phyloP scores from a whole-genome alignment of 1,140 invertebrate species.

The Latrodectus geometricus region DNA sequence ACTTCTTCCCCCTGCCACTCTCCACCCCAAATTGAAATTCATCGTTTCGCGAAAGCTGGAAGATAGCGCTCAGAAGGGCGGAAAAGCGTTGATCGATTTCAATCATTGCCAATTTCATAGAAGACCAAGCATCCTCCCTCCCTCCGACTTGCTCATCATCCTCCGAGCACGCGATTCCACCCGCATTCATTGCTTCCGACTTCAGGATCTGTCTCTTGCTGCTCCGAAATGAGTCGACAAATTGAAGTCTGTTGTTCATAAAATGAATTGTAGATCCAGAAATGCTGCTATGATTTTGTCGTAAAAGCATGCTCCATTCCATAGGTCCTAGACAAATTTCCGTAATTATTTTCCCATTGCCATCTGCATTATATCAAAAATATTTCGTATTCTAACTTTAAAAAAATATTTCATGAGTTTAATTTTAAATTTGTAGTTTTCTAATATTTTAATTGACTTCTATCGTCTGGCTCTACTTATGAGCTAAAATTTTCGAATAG shows the following conservation, averaged over 20 bases:
- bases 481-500: too few species aligned
- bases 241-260: background rate
- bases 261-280: background rate
- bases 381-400: too few species aligned
- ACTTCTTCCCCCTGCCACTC: conserved; percentile 13
- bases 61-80: background rate
- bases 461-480: too few species aligned
- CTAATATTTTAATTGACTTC: too few species aligned
- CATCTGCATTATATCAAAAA: too few species aligned
- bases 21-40: conserved; percentile 53
- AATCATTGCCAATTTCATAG: conserved; percentile 59
- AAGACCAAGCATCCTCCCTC: background rate
- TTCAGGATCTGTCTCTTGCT: too few species aligned
- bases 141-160: background rate
- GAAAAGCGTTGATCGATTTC: conserved; percentile 48
- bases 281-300: background rate
- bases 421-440: too few species aligned
- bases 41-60: conserved; percentile 25
- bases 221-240: background rate
- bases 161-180: background rate
- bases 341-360: too few species aligned
- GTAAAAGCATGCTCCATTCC: too few species aligned
- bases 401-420: too few species aligned
- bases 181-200: too few species aligned
- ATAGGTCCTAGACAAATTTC: too few species aligned